Conservation (phyloP, 2,888 invertebrate species). For the Tuberolachnus salignus region DNA sequence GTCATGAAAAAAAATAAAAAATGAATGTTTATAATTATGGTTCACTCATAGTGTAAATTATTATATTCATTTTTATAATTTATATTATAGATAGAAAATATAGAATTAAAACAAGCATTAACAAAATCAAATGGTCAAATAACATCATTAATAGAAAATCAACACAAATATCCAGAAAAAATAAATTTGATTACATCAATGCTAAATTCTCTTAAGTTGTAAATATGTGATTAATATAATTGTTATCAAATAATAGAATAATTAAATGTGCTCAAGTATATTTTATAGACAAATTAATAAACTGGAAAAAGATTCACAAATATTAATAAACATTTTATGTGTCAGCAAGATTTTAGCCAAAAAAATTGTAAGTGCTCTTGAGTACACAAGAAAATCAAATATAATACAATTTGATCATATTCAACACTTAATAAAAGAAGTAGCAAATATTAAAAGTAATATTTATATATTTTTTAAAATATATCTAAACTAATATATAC, state of each 20-base stretch:
- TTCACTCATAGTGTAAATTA: not conserved
- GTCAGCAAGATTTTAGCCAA: not conserved
- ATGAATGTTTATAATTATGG: too few species aligned
- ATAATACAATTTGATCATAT: slow-evolving; percentile 18
- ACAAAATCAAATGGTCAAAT: slow-evolving; percentile 4
- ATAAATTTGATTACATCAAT: not conserved
- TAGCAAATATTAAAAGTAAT: slow-evolving; percentile 12
- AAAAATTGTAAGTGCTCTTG: not conserved
- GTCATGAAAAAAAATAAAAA: too few species aligned
- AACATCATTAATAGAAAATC: not conserved
- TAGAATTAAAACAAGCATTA: slow-evolving; percentile 11
- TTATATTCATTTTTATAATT: not conserved
- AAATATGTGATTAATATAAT: not conserved
- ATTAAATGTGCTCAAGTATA: not conserved
- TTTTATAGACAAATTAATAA: slow-evolving; percentile 13
- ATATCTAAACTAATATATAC: too few species aligned
- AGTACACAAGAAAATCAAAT: slow-evolving; percentile 8
- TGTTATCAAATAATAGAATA: not conserved
- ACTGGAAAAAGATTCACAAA: not conserved
- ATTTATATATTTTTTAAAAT: not conserved
- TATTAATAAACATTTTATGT: not conserved
- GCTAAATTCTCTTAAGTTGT: not conserved
- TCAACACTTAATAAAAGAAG: slow-evolving; percentile 12
- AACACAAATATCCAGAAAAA: not conserved
- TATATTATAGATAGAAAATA: slow-evolving; percentile 8